These are phyloP conservation scores for Xenus cinereus DNA, from an alignment of 2,113 vertebrate species.

Conservation along the genomic window DNA sequence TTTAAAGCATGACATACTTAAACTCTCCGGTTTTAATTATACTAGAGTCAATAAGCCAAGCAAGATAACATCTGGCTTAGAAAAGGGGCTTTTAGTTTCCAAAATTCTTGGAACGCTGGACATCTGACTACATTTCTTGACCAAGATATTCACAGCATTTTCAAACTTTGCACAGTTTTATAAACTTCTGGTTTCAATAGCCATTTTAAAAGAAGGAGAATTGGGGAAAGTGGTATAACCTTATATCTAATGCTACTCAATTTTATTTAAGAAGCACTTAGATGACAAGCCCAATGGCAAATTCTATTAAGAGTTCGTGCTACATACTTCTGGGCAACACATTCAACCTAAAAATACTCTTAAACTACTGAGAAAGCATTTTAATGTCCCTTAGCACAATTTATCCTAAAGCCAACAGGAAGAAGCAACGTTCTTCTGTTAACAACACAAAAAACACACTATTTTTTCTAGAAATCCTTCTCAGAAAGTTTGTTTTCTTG, in stretches of 20 bases:
- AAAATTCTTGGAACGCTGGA: neutral
- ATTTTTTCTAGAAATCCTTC: neutral
- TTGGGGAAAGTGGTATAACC: neutral
- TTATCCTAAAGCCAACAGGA: neutral
- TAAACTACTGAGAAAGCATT: neutral
- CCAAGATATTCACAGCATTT: neutral
- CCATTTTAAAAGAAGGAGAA: neutral
- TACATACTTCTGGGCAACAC: neutral
- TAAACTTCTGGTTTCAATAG: neutral
- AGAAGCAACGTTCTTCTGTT: neutral
- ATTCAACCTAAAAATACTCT: neutral
- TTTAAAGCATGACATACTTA: neutral
- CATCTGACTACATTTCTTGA: neutral
- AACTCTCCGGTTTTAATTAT: neutral
- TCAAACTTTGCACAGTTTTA: neutral
- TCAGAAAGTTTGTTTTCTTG: neutral
- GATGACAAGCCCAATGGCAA: neutral
- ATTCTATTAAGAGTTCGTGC: neutral
- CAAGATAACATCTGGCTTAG: neutral
- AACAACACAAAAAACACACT: neutral
- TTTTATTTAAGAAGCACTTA: neutral
- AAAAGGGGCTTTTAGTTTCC: neutral
- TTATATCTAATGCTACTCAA: neutral
- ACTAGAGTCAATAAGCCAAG: neutral
- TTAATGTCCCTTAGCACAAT: neutral